Evolutionary conservation across 2,797 vertebrate genomes (phyloP), one percentile per base, ranked within the genome.

Genomic region (Gadopsis bispinosus): DNA sequence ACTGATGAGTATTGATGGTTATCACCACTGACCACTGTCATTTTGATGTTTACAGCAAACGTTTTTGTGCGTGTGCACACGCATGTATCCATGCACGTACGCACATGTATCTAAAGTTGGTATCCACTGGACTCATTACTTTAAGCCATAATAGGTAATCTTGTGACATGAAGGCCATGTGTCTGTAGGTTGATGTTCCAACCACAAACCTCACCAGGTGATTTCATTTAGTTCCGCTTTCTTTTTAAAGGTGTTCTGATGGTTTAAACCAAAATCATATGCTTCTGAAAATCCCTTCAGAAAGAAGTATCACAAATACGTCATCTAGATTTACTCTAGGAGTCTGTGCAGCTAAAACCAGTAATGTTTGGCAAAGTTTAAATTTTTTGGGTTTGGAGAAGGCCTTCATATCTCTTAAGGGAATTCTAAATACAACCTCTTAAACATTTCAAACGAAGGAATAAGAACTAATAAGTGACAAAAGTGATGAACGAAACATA

Each of bases 21-120:
- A 20, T 53, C 19, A 37, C 68, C 29, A 1, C 61, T 68, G 63
- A 58, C 69, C 19, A 26, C 68, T 62, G 45, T 22, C 58, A 64
- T 37, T 3, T 2, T 62, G n/a, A 59, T 9, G 19, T 58, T 56
- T 16, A 39, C 26, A 14, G 20, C 53, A 39, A 48, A 39, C n/a
- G 14, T 13, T 19, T 61, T 10, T 22, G 9, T 65, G 10, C 45
- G 22, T 37, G 26, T 26, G 26, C 26, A 26, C 26, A 26, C 26
- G 3, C 9, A 3, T 35, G 35, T 35, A 35, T 35, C 35, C 7
- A 7, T 43, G 19, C 19, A 22, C 47, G 31, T 31, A 17, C 47
- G 17, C 37, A 35, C 50, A 2, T 67, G 17, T 56, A 14, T 47
- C 19, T 61, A 19, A 61, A 33, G 41, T n/a, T 47, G 4, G 16